Base-by-base conservation (phyloP, 2,888 invertebrate genomes). In the Sthenelais limicola region DNA sequence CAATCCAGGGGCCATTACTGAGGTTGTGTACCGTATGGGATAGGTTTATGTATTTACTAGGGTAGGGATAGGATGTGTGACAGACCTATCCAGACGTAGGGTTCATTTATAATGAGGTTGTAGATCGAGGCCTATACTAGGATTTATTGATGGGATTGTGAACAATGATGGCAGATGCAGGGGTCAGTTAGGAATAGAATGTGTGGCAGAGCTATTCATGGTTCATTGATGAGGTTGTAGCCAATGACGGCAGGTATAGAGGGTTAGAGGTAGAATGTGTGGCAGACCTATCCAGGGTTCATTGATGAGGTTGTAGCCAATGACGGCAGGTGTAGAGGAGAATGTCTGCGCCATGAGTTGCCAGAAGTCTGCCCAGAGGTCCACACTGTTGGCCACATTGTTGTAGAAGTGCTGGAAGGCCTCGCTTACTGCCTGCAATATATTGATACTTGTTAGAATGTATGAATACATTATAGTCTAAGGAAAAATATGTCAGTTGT, bases 271-370 rank as follows among this genome's bases (percentile, higher is more conserved):
- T n/a, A n/a, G n/a, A n/a, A n/a, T n/a, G n/a, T n/a, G n/a, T n/a
- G n/a, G n/a, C n/a, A n/a, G n/a, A 43, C 78, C 78, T 30, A 74
- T 74, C 76, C 76, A 78, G 49, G 78, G 78, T 48, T 78, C 78
- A 56, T 78, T 78, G 28, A 78, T 67, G 32, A 78, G 35, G 47
- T 78, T 77, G 69, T 78, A 78, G 12, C 76, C 78, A 12, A 78
- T 32, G 7, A 78, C 43, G n/a, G 58, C 38, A 12, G 69, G 62
- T 32, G 69, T 72, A 30, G 72, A 32, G 12, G 62, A 28, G 66
- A 78, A 78, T 30, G 58, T 30, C 30, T 49, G 51, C 5, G 76
- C 67, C 7, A 78, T n/a, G n/a, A 71, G 51, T n/a, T 24, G 5
- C 78, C 78, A 78, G 56, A 77, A 78, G 2, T 75, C 58, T 12